Percentiles rank a stretch among this genome's conserved stretches.
phyloP scores from a whole-genome alignment of 2,888 invertebrate genomes.

The Mactromeris polynyma region DNA sequence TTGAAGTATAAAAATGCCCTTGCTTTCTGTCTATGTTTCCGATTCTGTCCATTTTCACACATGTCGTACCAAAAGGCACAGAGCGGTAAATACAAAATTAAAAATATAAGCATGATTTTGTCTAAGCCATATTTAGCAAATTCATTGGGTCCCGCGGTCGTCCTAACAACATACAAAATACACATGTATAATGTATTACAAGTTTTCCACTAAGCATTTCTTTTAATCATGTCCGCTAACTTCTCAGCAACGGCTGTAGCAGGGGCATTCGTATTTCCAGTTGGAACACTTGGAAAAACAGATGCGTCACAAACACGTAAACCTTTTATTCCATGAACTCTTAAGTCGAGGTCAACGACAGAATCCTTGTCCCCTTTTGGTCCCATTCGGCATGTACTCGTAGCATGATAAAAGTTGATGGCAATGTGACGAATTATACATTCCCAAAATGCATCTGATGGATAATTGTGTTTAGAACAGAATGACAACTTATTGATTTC shows the following conservation, averaged over 20 bases:
- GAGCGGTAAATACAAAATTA: too few relatives aligned
- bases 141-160: too few relatives aligned
- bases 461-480: conserved; percentile 18
- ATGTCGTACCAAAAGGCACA: too few relatives aligned
- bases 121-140: too few relatives aligned
- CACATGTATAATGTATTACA: too few relatives aligned
- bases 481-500: not conserved
- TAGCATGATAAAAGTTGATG: not conserved
- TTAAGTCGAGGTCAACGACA: conserved; percentile 20
- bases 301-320: conserved; percentile 28
- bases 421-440: conserved; percentile 23
- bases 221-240: conserved; percentile 18
- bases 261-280: conserved; percentile 24
- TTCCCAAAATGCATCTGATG: conserved; percentile 19
- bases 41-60: too few relatives aligned
- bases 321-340: conserved; percentile 21
- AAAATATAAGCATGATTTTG: too few relatives aligned
- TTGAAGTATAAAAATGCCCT: too few relatives aligned
- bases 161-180: too few relatives aligned
- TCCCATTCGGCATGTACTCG: conserved; percentile 29
- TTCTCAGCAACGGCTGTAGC: conserved; percentile 6
- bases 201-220: not conserved
- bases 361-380: not conserved
- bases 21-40: too few relatives aligned
- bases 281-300: not conserved